Base-by-base conservation (phyloP, 2,797 vertebrate genomes). In the Ptychobarbus kaznakovi region DNA sequence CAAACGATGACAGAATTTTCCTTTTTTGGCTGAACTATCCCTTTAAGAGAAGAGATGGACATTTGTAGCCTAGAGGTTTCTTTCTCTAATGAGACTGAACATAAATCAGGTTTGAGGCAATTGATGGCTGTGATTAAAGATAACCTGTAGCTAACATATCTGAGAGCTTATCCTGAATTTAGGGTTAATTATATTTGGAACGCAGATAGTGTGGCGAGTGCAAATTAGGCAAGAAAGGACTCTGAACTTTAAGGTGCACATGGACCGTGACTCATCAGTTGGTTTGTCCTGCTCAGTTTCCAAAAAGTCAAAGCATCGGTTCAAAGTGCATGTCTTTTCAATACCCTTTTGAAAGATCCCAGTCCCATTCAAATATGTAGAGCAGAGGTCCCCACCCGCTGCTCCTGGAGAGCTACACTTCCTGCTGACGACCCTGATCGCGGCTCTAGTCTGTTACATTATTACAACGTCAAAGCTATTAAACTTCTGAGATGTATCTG, bases 141-240 rank as follows among this genome's bases (percentile, higher is more conserved):
- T 44, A 9, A 78, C 66, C 35, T 61, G 40, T 44, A 12, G 2
- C 58, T 20, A 9, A 72, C 15, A 63, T 63, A 72, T 38, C 20
- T 25, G 13, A 61, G 18, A 25, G 16, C 20, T 35, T 16, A 35
- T 65, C 18, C 12, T 75, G 40, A 49, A 74, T 63, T 63, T 28
- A 16, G 40, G 4, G 6, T 69, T 35, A n/a, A 38, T 58, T 80
- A 16, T 79, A 79, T 35, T 20, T 10, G 25, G 12, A 22, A 28
- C 18, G 35, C 35, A 80, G 80, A 49, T 51, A 42, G 18, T 11
- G n/a, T 32, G 42, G 35, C 46, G 49, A 40, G 42, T 28, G 25
- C n/a, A 76, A 18, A 46, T 61, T 25, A 82, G 68, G 66, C 46
- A 63, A 86, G 28, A 73, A 51, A 66, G 75, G 77, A 82, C 87